Evolutionary conservation across 2,113 vertebrate genomes (phyloP), one percentile per base, ranked within the genome.

Genomic region (Callorhinus ursinus): DNA sequence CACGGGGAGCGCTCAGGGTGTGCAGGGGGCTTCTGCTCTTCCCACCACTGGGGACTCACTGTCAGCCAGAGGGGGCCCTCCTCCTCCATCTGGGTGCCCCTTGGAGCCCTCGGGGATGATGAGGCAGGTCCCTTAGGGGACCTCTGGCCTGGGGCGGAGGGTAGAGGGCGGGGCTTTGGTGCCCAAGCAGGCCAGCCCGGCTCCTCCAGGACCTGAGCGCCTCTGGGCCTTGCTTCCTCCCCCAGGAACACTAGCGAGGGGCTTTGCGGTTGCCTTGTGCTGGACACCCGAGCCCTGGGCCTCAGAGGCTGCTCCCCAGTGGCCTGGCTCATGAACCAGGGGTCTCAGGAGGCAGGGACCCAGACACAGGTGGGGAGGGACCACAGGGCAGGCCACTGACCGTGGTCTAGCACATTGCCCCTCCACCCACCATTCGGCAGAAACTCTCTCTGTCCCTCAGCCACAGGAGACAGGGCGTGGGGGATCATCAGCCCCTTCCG

Each of bases 1-100:
- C 15, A 21, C 24, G 0, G 2, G 55, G 42, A 31, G 4, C 3
- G 3, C 2, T 0, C n/a, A 28, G 6, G 69, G 7, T 5, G 13
- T 4, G n/a, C 31, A 10, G 15, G 42, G 42, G 4, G 46, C 28
- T 11, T 77, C 74, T 31, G 46, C 16, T 65, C 33, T 39, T 76
- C 21, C 24, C 18, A 0, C 36, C 7, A 1, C 7, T 49, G 74
- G 18, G 5, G 7, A 12, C 65, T 22, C n/a, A 11, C 31, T 11
- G 4, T 18, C 24, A n/a, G 39, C 46, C 49, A 0, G 3, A 31
- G n/a, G 3, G 2, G 39, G 14, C 26, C 5, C 2, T 33, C 3
- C 5, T 36, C 19, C 51, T 49, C 33, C 61, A 28, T 0, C 22
- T 4, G 19, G 51, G 61, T 1, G 7, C 28, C 53, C 42, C 42